These are phyloP conservation scores for Pachycephala philippinensis DNA, from an alignment of 2,113 vertebrate species.

Conservation along the genomic window DNA sequence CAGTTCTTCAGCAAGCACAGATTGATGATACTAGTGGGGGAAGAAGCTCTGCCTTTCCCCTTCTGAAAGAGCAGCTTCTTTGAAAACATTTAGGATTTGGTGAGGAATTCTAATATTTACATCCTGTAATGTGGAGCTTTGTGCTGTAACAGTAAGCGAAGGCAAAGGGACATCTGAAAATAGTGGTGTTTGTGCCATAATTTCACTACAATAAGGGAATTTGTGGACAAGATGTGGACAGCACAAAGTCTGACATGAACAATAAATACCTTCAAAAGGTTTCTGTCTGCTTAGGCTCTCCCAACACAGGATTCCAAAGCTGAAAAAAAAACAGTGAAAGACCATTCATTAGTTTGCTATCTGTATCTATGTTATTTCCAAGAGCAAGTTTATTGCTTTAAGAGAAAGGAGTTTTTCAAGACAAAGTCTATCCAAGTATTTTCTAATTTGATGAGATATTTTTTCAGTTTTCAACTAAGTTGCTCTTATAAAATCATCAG, in stretches of 20 bases:
- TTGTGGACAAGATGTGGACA: background rate
- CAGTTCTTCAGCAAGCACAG: background rate
- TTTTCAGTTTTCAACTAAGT: background rate
- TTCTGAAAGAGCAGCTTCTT: background rate
- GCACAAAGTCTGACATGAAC: background rate
- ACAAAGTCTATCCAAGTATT: background rate
- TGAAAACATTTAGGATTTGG: background rate
- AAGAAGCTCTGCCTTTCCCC: background rate
- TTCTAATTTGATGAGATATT: background rate
- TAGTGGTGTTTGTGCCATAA: background rate
- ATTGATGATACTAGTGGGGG: background rate
- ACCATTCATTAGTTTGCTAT: background rate
- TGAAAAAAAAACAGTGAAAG: background rate
- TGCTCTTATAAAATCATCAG: background rate
- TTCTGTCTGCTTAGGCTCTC: conserved; percentile 55
- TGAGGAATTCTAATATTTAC: background rate
- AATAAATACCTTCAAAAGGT: conserved; percentile 59
- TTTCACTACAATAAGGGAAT: background rate
- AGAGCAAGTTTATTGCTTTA: background rate
- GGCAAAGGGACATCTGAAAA: background rate
- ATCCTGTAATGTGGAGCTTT: background rate
- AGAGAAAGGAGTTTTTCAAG: background rate
- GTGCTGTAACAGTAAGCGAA: background rate
- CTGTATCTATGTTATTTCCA: background rate
- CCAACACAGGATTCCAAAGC: conserved; percentile 66